Evolutionary conservation across 2,113 vertebrate species (phyloP), one percentile per base, ranked within the genome.

Genomic region (Gambusia affinis): DNA sequence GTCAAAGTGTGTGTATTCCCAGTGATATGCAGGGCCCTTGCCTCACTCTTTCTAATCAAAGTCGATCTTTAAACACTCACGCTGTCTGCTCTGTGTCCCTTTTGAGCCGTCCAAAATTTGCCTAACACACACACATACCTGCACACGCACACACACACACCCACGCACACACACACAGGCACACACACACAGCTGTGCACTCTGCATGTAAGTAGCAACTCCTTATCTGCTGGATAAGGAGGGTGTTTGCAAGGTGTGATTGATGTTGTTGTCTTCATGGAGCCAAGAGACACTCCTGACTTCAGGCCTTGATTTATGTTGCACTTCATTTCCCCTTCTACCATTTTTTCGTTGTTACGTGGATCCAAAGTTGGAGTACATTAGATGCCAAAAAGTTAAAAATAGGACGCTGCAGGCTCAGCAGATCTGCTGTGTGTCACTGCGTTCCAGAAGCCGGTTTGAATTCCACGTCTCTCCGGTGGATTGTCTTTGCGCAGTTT

Each of bases 271-370:
- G 68, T 72, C 28, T 19, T 73, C 37, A 30, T 3, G 1, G 33
- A 65, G 64, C 74, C 78, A 29, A 64, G 37, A 75, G 35, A 75
- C 11, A 67, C 70, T 74, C 51, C 74, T 81, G 68, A 81, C 51
- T 88, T 51, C 15, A 3, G 17, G 35, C 63, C 67, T 19, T 73
- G 83, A 86, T 82, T 86, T 63, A 37, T 71, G 28, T 8, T 64
- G 44, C 73, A 39, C 69, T 78, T 66, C 31, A 72, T 42, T 73
- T 71, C 44, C 73, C 64, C 54, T 39, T 66, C 35, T 79, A 28
- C 24, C 60, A 60, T 17, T 73, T 72, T 64, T 76, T 90, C 47
- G 66, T 74, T 63, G 79, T 77, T 83, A 81, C 82, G 70, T 76
- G 39, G 31, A 8, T 72, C 78, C 71, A 73, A 44, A 82, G 30